These are phyloP conservation scores for Drosophila guanche DNA, from an alignment of 1,140 invertebrate species.

Conservation along the genomic window DNA sequence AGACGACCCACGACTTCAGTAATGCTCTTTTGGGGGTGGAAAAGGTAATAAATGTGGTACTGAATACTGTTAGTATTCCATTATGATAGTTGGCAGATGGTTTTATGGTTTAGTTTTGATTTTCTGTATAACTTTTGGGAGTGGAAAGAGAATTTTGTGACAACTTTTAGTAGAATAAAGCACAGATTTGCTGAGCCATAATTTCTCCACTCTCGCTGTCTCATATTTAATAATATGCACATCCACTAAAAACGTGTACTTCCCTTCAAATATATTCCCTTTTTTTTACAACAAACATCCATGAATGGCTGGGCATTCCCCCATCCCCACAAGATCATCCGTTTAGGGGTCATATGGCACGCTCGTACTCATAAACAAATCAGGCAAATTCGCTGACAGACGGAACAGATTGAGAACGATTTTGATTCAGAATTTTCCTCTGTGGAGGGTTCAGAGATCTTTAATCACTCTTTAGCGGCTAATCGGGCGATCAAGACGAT, in stretches of 20 bases:
- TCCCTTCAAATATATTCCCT: neutral
- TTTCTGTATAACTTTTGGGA: too few species aligned
- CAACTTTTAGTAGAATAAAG: too few species aligned
- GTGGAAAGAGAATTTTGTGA: too few species aligned
- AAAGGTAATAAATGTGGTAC: too few species aligned
- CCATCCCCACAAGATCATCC: neutral
- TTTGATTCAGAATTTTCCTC: slow-evolving; percentile 13
- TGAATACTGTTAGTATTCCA: too few species aligned
- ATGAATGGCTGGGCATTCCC: slow-evolving; percentile 14
- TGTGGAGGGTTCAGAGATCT: slow-evolving; percentile 23
- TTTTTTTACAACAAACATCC: neutral
- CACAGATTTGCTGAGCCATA: too few species aligned
- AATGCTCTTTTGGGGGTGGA: neutral
- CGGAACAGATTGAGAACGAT: slow-evolving; percentile 13
- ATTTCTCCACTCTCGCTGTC: too few species aligned
- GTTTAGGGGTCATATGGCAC: slow-evolving; percentile 32
- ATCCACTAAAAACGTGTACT: neutral
- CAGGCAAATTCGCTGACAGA: slow-evolving; percentile 41
- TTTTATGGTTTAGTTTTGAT: too few species aligned
- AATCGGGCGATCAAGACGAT: slow-evolving; percentile 23
- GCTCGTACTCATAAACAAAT: slow-evolving; percentile 52
- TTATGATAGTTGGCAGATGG: too few species aligned
- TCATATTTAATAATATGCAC: too few species aligned
- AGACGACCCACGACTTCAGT: neutral
- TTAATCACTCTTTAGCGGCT: slow-evolving; percentile 22